These are phyloP conservation scores for Stichodactyla mertensii DNA, from an alignment of 64 coral and sea anemone species.

Conservation along the genomic window DNA sequence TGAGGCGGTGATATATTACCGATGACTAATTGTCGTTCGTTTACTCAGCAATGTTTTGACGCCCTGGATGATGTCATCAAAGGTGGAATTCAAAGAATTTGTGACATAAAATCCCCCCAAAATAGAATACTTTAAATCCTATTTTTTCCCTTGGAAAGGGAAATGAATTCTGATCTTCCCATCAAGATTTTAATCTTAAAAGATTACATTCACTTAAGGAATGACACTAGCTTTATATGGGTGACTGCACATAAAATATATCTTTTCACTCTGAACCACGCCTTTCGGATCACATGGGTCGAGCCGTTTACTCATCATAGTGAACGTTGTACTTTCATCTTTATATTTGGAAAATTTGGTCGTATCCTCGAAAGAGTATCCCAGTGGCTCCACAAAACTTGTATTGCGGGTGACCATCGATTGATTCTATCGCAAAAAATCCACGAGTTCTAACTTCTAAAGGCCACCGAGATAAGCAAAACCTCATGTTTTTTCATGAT, in stretches of 20 bases:
- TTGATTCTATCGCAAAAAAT: not conserved
- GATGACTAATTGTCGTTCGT: not conserved
- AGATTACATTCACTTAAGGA: too few relatives aligned
- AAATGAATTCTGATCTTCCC: not conserved
- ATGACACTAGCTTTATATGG: too few relatives aligned
- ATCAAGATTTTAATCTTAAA: not conserved
- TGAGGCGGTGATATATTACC: not conserved
- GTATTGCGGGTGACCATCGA: not conserved
- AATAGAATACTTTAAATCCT: not conserved
- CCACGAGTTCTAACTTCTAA: not conserved
- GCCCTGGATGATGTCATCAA: slow-evolving; percentile 5
- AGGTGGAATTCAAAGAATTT: not conserved
- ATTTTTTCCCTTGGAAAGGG: not conserved
- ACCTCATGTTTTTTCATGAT: not conserved
- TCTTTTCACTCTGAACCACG: not conserved
- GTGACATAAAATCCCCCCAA: not conserved
- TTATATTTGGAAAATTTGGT: not conserved
- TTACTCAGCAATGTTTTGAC: slow-evolving; percentile 1
- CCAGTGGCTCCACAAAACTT: not conserved
- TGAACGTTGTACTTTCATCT: not conserved
- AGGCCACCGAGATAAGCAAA: not conserved
- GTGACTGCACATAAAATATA: too few relatives aligned
- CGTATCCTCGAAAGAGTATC: not conserved
- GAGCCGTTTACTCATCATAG: not conserved
- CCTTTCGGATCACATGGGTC: not conserved